A percentile compares a stretch with the other conserved stretches of the same genome.
Evolutionary conservation across 2,888 invertebrate genomes (phyloP).

Genomic region (Sympetrum striolatum): DNA sequence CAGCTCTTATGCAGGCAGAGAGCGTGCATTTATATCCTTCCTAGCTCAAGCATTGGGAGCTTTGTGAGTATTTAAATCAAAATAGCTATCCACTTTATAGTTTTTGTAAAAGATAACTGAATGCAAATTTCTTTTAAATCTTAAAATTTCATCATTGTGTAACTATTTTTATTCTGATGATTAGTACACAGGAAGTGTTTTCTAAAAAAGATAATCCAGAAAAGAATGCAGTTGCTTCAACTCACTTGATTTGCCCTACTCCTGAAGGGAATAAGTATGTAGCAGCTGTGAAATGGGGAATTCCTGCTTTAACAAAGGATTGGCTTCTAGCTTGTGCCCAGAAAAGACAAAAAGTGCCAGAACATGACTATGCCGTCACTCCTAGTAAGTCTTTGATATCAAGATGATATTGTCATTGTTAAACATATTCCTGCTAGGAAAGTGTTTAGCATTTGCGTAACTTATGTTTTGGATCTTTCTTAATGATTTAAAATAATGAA

Average conservation of each 20-base stretch:
- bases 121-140: no score
- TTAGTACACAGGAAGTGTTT: slow-evolving; percentile 71
- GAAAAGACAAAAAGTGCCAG: slow-evolving; percentile 62
- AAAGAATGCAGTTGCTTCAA: slow-evolving; percentile 69
- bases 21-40: slow-evolving; percentile 75
- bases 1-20: slow-evolving; percentile 76
- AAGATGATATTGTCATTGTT: no score
- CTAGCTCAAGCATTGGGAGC: slow-evolving; percentile 78
- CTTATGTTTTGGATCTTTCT: no score
- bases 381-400: neutral
- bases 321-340: slow-evolving; percentile 79
- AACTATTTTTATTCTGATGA: slow-evolving; percentile 45
- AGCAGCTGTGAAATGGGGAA: slow-evolving; percentile 84
- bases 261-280: slow-evolving; percentile 78
- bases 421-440: no score
- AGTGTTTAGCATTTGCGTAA: no score
- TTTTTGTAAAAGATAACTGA: neutral
- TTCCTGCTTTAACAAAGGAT: slow-evolving; percentile 77
- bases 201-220: slow-evolving; percentile 64
- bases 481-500: no score
- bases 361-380: neutral
- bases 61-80: slow-evolving; percentile 58
- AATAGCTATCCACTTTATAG: neutral
- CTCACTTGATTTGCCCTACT: slow-evolving; percentile 79
- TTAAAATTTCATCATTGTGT: neutral